A percentile compares a stretch with the other conserved stretches of the same genome.
Evolutionary conservation across 2,888 invertebrate species (phyloP).

Genomic region (Torymus auratus): DNA sequence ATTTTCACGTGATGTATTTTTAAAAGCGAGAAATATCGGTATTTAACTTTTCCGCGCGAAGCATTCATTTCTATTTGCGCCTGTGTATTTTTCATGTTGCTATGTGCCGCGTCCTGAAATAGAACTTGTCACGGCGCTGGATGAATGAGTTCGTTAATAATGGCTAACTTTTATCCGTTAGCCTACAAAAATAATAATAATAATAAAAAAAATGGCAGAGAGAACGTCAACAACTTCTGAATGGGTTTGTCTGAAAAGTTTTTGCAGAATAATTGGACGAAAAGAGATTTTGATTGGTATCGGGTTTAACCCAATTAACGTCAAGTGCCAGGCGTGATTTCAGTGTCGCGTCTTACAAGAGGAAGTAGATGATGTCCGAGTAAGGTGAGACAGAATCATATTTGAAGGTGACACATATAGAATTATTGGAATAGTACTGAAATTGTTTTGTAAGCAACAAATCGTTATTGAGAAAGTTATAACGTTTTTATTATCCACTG

Average conservation of each 20-base stretch:
- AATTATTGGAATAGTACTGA: too few relatives aligned
- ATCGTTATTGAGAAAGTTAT: too few relatives aligned
- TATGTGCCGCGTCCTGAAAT: neutral
- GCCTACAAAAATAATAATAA: conserved; percentile 19
- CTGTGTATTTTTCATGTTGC: conserved; percentile 8
- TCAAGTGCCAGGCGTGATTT: too few relatives aligned
- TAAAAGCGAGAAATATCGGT: neutral
- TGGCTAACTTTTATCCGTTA: conserved; percentile 37
- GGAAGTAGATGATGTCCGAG: too few relatives aligned
- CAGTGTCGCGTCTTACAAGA: too few relatives aligned
- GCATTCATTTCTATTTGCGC: conserved; percentile 24
- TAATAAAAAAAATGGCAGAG: neutral
- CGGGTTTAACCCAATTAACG: neutral
- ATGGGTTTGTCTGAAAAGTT: conserved; percentile 23
- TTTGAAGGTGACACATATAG: neutral
- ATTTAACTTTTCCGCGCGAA: neutral
- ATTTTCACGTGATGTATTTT: neutral
- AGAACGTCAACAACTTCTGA: neutral
- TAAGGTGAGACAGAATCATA: neutral
- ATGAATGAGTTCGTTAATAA: conserved; percentile 43
- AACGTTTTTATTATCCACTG: too few relatives aligned
- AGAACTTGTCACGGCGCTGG: neutral
- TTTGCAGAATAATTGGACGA: conserved; percentile 20
- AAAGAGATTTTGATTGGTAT: conserved; percentile 26
- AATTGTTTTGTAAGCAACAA: too few relatives aligned